Conservation (phyloP, 2,113 vertebrate species). For the Potamarius usumacintae region DNA sequence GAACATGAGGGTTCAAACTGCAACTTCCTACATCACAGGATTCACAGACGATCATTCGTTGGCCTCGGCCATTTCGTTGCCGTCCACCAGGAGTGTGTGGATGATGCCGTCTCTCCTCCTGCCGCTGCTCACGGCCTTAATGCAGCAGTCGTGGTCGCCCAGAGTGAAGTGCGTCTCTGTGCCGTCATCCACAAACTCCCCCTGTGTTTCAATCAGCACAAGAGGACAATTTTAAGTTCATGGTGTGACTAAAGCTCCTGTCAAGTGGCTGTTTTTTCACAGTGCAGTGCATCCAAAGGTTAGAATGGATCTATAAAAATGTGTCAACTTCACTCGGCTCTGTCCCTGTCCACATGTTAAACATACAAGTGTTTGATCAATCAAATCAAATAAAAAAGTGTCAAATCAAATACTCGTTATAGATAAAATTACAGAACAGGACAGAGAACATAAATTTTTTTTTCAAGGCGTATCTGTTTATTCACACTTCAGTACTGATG, state of each 20-base stretch:
- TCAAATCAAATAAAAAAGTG: neutral
- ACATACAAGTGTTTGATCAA: neutral
- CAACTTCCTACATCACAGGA: neutral
- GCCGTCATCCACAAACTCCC: constrained; percentile 98
- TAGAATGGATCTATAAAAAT: neutral
- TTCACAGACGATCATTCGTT: constrained; percentile 70
- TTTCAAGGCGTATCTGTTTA: neutral
- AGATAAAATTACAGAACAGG: neutral
- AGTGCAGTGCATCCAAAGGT: neutral
- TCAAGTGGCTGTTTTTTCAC: neutral
- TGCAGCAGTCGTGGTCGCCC: constrained; percentile 86
- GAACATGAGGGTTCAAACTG: constrained; percentile 1
- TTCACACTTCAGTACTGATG: neutral
- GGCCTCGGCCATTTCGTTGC: constrained; percentile 84
- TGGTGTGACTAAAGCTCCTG: neutral
- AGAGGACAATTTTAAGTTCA: neutral
- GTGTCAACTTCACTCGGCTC: neutral
- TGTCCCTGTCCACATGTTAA: neutral
- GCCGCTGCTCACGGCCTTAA: constrained; percentile 97
- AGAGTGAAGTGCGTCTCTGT: constrained; percentile 96
- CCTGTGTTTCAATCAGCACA: constrained; percentile 66
- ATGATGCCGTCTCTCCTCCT: constrained; percentile 92
- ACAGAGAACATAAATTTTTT: no score
- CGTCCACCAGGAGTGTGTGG: constrained; percentile 89
- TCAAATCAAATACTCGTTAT: neutral